phyloP scores from a whole-genome alignment of 2,888 invertebrate species.

The Watsonalla cultraria region DNA sequence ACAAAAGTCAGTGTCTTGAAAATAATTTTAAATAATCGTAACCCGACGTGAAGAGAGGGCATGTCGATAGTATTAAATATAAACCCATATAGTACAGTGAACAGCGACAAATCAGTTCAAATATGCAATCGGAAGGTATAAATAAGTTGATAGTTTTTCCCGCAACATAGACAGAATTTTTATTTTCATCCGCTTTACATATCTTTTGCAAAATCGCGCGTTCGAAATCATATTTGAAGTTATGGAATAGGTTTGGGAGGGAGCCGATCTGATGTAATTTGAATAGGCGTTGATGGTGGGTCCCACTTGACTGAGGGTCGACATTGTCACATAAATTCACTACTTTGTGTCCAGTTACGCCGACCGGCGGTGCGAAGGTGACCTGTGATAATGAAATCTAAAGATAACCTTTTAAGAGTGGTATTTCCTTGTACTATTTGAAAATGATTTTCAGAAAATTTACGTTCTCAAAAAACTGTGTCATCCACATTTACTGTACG shows the following conservation, averaged over 20 bases:
- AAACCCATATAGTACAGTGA: too few relatives aligned
- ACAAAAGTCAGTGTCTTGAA: too few relatives aligned
- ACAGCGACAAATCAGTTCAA: background rate
- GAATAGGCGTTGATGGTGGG: slow-evolving; percentile 44
- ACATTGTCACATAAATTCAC: slow-evolving; percentile 54
- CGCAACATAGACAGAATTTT: slow-evolving; percentile 12
- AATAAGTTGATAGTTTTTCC: slow-evolving; percentile 7
- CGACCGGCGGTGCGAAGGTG: slow-evolving; percentile 15
- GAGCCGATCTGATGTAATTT: slow-evolving; percentile 41
- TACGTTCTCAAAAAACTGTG: too few relatives aligned
- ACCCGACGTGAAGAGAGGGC: too few relatives aligned
- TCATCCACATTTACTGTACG: too few relatives aligned
- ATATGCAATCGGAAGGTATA: background rate
- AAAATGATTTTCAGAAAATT: too few relatives aligned
- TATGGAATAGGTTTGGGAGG: slow-evolving; percentile 42
- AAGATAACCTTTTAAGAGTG: background rate
- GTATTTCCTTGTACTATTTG: too few relatives aligned
- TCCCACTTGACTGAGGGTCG: slow-evolving; percentile 48
- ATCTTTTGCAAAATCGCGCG: slow-evolving; percentile 44
- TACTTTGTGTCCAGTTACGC: slow-evolving; percentile 47
- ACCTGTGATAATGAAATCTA: slow-evolving; percentile 15
- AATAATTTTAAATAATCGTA: too few relatives aligned
- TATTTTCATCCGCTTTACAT: slow-evolving; percentile 25
- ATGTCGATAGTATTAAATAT: too few relatives aligned
- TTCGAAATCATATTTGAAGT: slow-evolving; percentile 42